Evolutionary conservation across 2,888 invertebrate genomes (phyloP).

Genomic region (Aporophyla lueneburgensis): DNA sequence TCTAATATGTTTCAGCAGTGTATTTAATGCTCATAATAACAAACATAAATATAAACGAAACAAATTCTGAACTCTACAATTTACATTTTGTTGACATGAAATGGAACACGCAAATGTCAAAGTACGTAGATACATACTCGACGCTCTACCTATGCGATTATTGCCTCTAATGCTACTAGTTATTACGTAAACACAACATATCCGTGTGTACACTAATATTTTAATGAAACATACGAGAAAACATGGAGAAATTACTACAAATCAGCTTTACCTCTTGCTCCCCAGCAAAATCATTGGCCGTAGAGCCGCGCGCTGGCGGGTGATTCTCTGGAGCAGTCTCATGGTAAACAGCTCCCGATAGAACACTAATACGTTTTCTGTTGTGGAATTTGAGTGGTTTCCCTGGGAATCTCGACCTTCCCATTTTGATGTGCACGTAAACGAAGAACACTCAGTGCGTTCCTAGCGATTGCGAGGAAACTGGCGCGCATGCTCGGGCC

Average conservation of each 20-base stretch:
- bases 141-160: constrained; percentile 75
- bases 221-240: constrained; percentile 72
- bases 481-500: constrained; percentile 91
- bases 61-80: constrained; percentile 47
- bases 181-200: constrained; percentile 89
- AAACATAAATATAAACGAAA: constrained; percentile 39
- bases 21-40: constrained; percentile 3
- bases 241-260: constrained; percentile 68
- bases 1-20: constrained; percentile 32
- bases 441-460: constrained; percentile 91
- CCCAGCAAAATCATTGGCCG: constrained; percentile 87
- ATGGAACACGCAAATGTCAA: constrained; percentile 83
- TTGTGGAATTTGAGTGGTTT: constrained; percentile 97
- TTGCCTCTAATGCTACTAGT: constrained; percentile 77
- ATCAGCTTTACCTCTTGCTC: constrained; percentile 88
- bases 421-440: constrained; percentile 92
- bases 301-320: constrained; percentile 86
- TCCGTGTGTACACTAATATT: constrained; percentile 73
- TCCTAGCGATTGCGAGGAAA: constrained; percentile 87
- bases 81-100: constrained; percentile 83
- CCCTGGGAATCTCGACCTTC: constrained; percentile 96
- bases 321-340: constrained; percentile 87
- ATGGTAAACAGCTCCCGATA: constrained; percentile 92
- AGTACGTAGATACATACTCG: constrained; percentile 74
- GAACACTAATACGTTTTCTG: constrained; percentile 96